Evolutionary conservation across 2,888 invertebrate genomes (phyloP).

Genomic region (Anthrax anthrax): DNA sequence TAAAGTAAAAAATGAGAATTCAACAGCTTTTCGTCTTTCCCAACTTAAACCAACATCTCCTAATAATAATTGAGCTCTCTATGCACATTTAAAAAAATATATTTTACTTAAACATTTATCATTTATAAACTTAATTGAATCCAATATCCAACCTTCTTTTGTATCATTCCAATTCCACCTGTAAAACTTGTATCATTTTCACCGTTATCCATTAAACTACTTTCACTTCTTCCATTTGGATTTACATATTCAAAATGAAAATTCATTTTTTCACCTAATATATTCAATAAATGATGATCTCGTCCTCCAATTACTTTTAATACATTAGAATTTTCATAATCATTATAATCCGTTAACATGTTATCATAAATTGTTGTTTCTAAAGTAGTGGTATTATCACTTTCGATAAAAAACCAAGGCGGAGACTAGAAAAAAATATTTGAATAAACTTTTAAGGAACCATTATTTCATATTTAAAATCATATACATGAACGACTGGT

Average conservation of each 20-base stretch:
- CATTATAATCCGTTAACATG: background rate
- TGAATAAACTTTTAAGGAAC: background rate
- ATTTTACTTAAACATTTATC: too few species aligned
- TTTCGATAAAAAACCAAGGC: conserved; percentile 62
- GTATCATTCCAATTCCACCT: conserved; percentile 56
- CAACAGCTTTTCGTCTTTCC: conserved; percentile 55
- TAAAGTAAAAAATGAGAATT: conserved; percentile 61
- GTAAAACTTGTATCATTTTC: conserved; percentile 51
- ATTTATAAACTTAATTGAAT: too few species aligned
- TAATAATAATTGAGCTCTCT: conserved; percentile 58
- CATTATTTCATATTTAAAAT: background rate
- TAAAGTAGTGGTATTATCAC: conserved; percentile 29
- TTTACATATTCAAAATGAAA: conserved; percentile 59
- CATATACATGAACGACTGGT: conserved; percentile 53
- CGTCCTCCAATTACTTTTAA: conserved; percentile 48
- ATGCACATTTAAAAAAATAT: conserved; percentile 4
- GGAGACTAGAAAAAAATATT: conserved; percentile 41
- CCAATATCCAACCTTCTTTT: conserved; percentile 41
- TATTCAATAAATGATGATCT: conserved; percentile 50
- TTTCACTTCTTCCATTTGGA: conserved; percentile 58
- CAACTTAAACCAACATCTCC: conserved; percentile 62
- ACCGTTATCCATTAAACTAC: conserved; percentile 37
- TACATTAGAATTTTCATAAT: conserved; percentile 7
- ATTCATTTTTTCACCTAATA: conserved; percentile 52
- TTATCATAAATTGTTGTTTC: background rate